Conservation (phyloP, 2,113 vertebrate genomes). For the Condylura cristata region DNA sequence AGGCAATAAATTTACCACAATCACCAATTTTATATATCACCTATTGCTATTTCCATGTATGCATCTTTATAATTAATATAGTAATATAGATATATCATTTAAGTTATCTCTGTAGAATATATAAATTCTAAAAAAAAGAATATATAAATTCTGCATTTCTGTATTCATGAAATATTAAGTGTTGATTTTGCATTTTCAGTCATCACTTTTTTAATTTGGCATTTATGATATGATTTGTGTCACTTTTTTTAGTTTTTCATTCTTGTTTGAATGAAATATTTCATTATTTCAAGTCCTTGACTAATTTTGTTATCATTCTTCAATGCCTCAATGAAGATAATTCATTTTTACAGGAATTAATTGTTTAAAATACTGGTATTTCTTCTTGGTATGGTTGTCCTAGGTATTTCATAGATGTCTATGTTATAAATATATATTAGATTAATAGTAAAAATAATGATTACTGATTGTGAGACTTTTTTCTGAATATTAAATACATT, state of each 20-base stretch:
- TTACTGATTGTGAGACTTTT: background rate
- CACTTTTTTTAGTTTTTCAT: background rate
- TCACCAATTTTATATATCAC: constrained; percentile 34
- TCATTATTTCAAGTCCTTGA: background rate
- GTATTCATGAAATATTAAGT: constrained; percentile 6
- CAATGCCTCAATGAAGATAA: background rate
- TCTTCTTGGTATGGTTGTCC: background rate
- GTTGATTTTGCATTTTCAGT: background rate
- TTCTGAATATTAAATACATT: constrained; percentile 5
- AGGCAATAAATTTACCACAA: constrained; percentile 10
- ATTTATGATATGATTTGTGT: background rate
- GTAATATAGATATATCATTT: background rate
- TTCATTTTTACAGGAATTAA: background rate
- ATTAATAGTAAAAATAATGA: background rate
- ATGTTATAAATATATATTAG: background rate
- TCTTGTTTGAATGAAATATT: constrained; percentile 24
- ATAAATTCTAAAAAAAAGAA: background rate
- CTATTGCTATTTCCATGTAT: no score
- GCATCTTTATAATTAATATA: background rate
- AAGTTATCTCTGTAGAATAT: background rate
- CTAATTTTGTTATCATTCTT: constrained; percentile 5
- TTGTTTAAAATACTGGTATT: background rate
- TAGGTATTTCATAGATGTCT: background rate
- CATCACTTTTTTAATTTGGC: background rate
- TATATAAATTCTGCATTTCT: background rate